Base-by-base conservation (phyloP, 2,888 invertebrate species). In the Drosophila histrio region DNA sequence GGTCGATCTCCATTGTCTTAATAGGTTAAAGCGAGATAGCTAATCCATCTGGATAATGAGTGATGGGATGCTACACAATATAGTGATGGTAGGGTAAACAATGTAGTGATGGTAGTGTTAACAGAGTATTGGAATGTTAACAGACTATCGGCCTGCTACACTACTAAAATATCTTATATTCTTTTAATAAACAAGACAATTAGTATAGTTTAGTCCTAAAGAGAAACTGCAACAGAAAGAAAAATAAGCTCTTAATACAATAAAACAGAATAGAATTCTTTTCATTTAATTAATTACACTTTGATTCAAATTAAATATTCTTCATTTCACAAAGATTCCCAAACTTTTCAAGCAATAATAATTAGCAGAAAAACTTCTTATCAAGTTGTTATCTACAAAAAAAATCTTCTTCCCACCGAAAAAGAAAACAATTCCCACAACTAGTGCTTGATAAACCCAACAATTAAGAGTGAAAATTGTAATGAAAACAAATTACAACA, bases 401-500 rank as follows among this genome's bases (percentile, higher is more conserved):
- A 1, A 39, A 34, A 41, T 38, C 38, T 65, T 71, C 43, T 74
- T 74, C 57, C 77, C 74, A 80, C 53, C 61, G 9, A 50, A 47
- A 73, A 39, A 47, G 70, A 39, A 15, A 19, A 36, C 15, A 65
- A 32, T 58, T 72, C 59, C 63, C 72, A 68, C 47, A 66, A 54
- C 46, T 46, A 54, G 47, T 46, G 52, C n/a, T n/a, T 62, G 50
- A 54, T 43, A 72, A 52, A 62, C 44, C 53, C 63, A 62, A 53
- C 28, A 11, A 56, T 53, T 62, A 61, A 67, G 78, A 72, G 79
- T 82, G 87, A 76, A 84, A 84, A 84, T 84, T 84, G 77, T 79
- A 76, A 87, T 87, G 67, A 72, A 81, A 89, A 89, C 79, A 82
- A 89, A 89, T 88, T 82, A 82, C 54, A 46, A 71, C 69, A 78